Evolutionary conservation across 1,140 invertebrate genomes (phyloP).

Genomic region (Gonioctena quinquepunctata): DNA sequence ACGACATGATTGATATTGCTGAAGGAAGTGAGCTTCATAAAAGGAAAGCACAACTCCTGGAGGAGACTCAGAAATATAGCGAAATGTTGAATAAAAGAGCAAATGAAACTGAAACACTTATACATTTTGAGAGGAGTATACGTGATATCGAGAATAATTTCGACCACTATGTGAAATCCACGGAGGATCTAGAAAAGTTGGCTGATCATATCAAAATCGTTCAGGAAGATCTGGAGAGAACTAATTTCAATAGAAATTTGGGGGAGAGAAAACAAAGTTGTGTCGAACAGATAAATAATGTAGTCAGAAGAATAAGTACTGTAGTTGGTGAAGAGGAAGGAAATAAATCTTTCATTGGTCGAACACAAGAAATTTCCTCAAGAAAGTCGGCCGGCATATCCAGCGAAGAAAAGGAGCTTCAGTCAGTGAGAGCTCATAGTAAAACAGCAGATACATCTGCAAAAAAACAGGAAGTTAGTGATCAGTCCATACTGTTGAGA

Average conservation of each 20-base stretch:
- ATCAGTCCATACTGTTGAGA: too few species aligned
- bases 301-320: not conserved
- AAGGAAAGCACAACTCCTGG: slow-evolving; percentile 25
- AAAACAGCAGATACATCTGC: too few species aligned
- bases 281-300: not conserved
- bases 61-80: slow-evolving; percentile 23
- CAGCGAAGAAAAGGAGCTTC: too few species aligned
- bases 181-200: slow-evolving; percentile 9
- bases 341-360: too few species aligned
- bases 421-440: too few species aligned
- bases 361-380: too few species aligned
- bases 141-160: slow-evolving; percentile 14
- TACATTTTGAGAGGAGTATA: slow-evolving; percentile 18
- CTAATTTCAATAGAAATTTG: slow-evolving; percentile 7
- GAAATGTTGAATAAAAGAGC: slow-evolving; percentile 30
- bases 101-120: slow-evolving; percentile 26
- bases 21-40: slow-evolving; percentile 17
- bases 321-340: not conserved
- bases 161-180: not conserved
- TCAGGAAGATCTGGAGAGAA: not conserved
- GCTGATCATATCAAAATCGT: slow-evolving; percentile 2
- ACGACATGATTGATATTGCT: slow-evolving; percentile 17
- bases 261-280: slow-evolving; percentile 22
- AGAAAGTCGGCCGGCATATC: too few species aligned
- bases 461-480: too few species aligned